Base-by-base conservation (phyloP, 2,113 vertebrate genomes). In the Paradoxurus hermaphroditus region DNA sequence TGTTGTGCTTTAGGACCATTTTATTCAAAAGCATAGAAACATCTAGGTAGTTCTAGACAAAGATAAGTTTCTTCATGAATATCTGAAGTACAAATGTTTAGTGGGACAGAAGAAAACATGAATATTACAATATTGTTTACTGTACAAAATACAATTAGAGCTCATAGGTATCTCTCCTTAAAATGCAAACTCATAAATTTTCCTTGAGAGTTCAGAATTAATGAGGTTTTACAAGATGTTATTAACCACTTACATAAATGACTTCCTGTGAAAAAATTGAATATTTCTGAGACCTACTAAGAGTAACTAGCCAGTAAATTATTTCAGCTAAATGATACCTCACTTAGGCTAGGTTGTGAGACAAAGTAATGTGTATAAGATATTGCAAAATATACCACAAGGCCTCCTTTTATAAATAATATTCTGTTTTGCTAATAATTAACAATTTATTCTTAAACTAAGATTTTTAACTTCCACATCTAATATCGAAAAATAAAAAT, bases 201-300 rank as follows among this genome's bases (percentile, higher is more conserved):
- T 92, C 97, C 98, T 98, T 98, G 95, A 98, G 98, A 98, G 98
- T 98, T 98, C 0, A 29, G 98, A 98, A 97, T 94, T 86, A 98
- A 95, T 97, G 97, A 96, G 97, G 79, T 91, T 98, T 99, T 98
- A 97, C 96, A 98, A 98, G 98, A 97, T 86, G 77, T 98, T 97
- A 99, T 99, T 98, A 99, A 98, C 90, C 97, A 98, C 94, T 98
- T 97, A 98, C 97, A 98, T 98, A 98, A 98, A 98, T 98, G 98
- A 98, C 99, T 99, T 75, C 10, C 25, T 95, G 18, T 85, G 98
- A 98, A 99, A 98, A 97, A 97, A 95, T 53, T 91, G 51, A 97
- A 25, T 51, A 88, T 94, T 95, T 78, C 89, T 98, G 96, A 92
- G 29, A 90, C 44, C 14, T 89, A 86, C 18, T 75, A 73, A 96